These are phyloP conservation scores for Chelidonichthys spinosus DNA, from an alignment of 2,797 vertebrate genomes.

Conservation along the genomic window DNA sequence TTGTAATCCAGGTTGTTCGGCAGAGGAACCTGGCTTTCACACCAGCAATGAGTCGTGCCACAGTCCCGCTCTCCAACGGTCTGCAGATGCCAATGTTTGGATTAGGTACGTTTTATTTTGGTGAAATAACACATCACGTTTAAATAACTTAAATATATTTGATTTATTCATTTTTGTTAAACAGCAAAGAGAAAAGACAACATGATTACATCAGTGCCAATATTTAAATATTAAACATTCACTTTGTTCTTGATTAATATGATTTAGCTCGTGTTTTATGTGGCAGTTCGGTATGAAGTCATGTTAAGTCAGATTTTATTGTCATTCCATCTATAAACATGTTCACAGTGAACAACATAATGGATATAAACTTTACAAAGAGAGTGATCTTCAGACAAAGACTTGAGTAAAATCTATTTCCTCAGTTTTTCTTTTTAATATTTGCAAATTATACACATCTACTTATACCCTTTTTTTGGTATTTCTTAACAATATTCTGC, in stretches of 20 bases:
- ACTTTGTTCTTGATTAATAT: not conserved
- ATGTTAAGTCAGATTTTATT: too few relatives aligned
- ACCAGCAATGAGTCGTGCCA: conserved; percentile 58
- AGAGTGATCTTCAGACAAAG: too few relatives aligned
- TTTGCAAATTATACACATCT: not conserved
- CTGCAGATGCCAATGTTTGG: conserved; percentile 80
- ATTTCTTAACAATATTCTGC: not conserved
- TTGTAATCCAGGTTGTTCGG: not conserved
- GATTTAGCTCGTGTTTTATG: not conserved
- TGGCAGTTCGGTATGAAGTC: not conserved
- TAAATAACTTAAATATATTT: not conserved
- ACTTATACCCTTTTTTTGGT: not conserved
- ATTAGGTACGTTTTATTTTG: conserved; percentile 64
- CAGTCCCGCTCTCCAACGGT: conserved; percentile 77
- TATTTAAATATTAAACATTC: not conserved
- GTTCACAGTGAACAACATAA: too few relatives aligned
- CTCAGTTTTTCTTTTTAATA: not conserved
- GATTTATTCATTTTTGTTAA: not conserved
- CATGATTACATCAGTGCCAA: not conserved
- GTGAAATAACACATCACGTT: too few relatives aligned
- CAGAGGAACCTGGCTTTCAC: conserved; percentile 37
- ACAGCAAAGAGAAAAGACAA: not conserved
- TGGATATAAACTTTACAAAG: too few relatives aligned
- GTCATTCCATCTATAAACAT: too few relatives aligned
- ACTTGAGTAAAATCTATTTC: too few relatives aligned